A percentile compares a stretch with the other conserved stretches of the same genome.
Conservation (phyloP, 2,888 invertebrate genomes). For the Chrysolina haemoptera region DNA sequence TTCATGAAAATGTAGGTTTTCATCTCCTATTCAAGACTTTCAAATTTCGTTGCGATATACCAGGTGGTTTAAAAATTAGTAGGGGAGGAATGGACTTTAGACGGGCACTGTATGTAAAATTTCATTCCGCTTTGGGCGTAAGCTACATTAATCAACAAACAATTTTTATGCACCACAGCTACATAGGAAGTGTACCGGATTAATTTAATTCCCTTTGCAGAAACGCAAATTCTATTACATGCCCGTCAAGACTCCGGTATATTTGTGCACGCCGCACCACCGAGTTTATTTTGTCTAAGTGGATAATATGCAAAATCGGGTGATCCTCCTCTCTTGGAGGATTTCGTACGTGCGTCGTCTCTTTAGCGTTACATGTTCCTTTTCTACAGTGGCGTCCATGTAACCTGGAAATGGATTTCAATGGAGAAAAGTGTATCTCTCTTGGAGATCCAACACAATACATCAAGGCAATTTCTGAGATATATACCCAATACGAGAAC, state of each 20-base stretch:
- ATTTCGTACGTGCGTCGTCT: constrained; percentile 33
- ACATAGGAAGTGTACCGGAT: constrained; percentile 4
- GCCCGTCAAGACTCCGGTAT: constrained; percentile 28
- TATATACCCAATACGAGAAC: no score
- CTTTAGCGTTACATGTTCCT: not conserved
- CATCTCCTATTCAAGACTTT: no score
- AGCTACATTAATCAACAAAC: not conserved
- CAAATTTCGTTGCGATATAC: no score
- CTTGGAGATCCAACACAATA: not conserved
- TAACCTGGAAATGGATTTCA: not conserved
- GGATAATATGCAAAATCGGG: constrained; percentile 47
- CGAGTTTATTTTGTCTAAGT: constrained; percentile 46
- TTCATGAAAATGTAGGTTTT: no score
- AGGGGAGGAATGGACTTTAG: no score
- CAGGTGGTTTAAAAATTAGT: no score
- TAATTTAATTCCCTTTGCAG: constrained; percentile 5
- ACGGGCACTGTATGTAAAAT: no score
- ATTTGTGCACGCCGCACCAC: constrained; percentile 48
- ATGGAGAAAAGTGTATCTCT: no score
- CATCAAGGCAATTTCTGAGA: no score
- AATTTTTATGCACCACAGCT: not conserved
- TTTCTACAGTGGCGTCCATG: not conserved
- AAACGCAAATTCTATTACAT: constrained; percentile 37
- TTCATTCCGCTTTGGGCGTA: not conserved
- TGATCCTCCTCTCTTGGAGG: constrained; percentile 33